phyloP scores from a whole-genome alignment of 2,888 invertebrate species.

The Agrochola lychnidis region DNA sequence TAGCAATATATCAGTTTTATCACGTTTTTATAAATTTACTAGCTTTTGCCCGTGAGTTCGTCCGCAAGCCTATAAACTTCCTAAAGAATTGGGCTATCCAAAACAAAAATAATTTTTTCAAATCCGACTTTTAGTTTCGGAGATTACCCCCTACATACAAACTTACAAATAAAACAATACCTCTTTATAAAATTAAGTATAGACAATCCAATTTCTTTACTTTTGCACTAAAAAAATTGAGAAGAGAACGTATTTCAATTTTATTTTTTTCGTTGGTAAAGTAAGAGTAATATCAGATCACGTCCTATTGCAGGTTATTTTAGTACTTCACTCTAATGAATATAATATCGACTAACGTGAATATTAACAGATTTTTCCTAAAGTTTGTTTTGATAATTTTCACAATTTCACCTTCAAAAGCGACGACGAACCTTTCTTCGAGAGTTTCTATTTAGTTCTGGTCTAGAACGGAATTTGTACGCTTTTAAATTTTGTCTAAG shows the following conservation, averaged over 20 bases:
- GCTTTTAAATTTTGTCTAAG: slow-evolving; percentile 3
- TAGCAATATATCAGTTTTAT: too few relatives aligned
- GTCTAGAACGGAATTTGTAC: neutral
- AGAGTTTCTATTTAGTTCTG: neutral
- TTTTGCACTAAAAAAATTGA: neutral
- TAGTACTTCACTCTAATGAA: neutral
- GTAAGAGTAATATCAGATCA: neutral
- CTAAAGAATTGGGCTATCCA: too few relatives aligned
- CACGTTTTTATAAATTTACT: too few relatives aligned
- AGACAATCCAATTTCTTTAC: neutral
- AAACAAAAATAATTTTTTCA: too few relatives aligned
- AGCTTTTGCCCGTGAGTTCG: too few relatives aligned
- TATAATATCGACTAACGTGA: neutral
- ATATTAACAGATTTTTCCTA: neutral
- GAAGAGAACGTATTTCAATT: neutral
- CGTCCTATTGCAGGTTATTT: neutral
- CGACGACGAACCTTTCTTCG: neutral
- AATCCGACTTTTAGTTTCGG: too few relatives aligned
- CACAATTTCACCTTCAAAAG: neutral
- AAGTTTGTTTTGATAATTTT: neutral
- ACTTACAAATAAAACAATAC: too few relatives aligned
- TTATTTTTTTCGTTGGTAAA: neutral
- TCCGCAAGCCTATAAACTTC: too few relatives aligned
- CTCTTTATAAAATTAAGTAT: too few relatives aligned
- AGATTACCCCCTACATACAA: too few relatives aligned